These are phyloP conservation scores for Plecturocebus donacophilus DNA, from an alignment of 2,113 vertebrate species.

Conservation along the genomic window DNA sequence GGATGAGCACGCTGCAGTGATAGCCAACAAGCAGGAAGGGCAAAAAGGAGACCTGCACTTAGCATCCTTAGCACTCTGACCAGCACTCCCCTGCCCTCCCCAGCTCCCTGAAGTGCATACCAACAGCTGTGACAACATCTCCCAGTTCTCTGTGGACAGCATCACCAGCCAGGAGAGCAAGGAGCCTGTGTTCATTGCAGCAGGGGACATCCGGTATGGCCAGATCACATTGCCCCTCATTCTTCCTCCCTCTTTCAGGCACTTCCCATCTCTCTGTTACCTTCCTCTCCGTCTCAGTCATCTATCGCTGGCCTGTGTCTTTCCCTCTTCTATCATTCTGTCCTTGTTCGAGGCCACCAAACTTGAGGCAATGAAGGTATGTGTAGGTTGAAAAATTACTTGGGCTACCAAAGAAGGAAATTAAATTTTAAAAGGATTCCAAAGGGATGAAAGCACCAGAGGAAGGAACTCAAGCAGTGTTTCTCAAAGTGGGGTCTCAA, in stretches of 20 bases:
- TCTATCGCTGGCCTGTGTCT: neutral
- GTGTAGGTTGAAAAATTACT: neutral
- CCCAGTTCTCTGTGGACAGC: conserved; percentile 98
- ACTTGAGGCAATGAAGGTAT: neutral
- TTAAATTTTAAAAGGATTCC: neutral
- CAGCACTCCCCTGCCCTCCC: neutral
- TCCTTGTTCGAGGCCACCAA: neutral
- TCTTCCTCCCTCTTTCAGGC: neutral
- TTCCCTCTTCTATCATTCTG: neutral
- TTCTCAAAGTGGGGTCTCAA: neutral
- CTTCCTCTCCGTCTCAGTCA: neutral
- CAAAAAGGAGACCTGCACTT: neutral
- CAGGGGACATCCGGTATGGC: conserved; percentile 94
- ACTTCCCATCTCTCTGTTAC: neutral
- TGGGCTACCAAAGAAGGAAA: neutral
- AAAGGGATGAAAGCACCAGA: neutral
- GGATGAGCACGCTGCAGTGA: neutral
- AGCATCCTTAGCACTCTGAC: neutral
- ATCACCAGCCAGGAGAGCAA: conserved; percentile 98
- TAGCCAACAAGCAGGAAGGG: neutral
- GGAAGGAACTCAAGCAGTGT: neutral
- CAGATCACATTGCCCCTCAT: neutral
- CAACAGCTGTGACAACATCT: conserved; percentile 99
- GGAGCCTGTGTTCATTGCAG: conserved; percentile 95
- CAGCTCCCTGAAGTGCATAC: conserved; percentile 95